Evolutionary conservation across 2,113 vertebrate species (phyloP).

Genomic region (Mellivora capensis): DNA sequence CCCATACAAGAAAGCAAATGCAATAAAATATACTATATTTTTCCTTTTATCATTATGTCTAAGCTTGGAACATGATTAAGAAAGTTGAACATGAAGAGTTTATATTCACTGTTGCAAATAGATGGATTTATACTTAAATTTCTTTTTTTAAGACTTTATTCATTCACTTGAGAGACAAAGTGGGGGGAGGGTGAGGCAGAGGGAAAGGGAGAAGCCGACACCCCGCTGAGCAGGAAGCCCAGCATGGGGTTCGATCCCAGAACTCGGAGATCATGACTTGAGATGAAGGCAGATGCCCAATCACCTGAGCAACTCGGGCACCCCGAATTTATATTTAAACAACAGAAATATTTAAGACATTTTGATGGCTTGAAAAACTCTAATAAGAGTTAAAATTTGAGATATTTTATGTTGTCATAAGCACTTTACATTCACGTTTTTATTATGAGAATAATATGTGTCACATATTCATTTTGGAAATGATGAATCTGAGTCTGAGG

Average conservation of each 20-base stretch:
- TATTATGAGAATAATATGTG: not conserved
- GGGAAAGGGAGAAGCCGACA: too few species aligned
- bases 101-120: not conserved
- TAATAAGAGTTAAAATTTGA: not conserved
- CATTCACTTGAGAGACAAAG: too few species aligned
- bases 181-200: too few species aligned
- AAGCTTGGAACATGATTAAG: not conserved
- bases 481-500: not conserved
- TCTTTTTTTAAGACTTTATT: too few species aligned
- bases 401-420: not conserved
- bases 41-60: not conserved
- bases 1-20: not conserved
- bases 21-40: not conserved
- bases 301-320: too few species aligned
- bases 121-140: not conserved
- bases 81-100: not conserved
- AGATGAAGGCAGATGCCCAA: too few species aligned
- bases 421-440: not conserved
- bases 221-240: too few species aligned
- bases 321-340: not conserved
- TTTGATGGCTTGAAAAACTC: not conserved
- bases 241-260: too few species aligned
- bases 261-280: too few species aligned
- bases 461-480: not conserved
- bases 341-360: not conserved